phyloP scores from a whole-genome alignment of 2,113 vertebrate genomes.

The Electrona antarctica region DNA sequence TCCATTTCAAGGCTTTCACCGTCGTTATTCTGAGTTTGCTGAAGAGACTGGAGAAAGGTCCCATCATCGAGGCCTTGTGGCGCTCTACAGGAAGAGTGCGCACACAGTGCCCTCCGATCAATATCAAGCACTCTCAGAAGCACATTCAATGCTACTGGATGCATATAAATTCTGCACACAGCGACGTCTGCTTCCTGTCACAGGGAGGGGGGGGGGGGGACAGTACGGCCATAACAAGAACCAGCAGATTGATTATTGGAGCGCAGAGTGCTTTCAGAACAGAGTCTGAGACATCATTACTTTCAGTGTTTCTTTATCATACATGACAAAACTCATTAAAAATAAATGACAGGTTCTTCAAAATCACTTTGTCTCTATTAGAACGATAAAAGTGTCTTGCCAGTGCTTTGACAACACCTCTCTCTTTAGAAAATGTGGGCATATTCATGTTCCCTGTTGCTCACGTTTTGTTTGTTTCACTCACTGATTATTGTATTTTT shows the following conservation, averaged over 20 bases:
- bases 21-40: not conserved
- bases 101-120: slow-evolving; percentile 47
- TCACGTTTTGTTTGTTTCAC: no score
- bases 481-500: no score
- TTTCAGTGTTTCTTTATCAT: slow-evolving; percentile 17
- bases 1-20: slow-evolving; percentile 38
- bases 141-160: not conserved
- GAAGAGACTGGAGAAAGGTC: slow-evolving; percentile 16
- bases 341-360: slow-evolving; percentile 16
- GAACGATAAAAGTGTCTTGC: slow-evolving; percentile 4
- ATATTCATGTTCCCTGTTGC: no score
- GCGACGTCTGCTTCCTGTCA: slow-evolving; percentile 36
- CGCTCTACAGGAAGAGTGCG: slow-evolving; percentile 10
- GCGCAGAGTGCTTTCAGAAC: slow-evolving; percentile 33
- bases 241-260: slow-evolving; percentile 46
- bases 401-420: no score
- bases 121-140: slow-evolving; percentile 47
- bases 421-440: no score
- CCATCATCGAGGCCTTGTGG: slow-evolving; percentile 13
- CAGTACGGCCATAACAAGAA: slow-evolving; percentile 51
- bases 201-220: slow-evolving; percentile 20
- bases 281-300: slow-evolving; percentile 19
- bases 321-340: slow-evolving; percentile 36
- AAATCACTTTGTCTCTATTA: slow-evolving; percentile 31
- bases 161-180: slow-evolving; percentile 30